Conservation (phyloP, 2,113 vertebrate genomes). For the Nesogale talazaci region DNA sequence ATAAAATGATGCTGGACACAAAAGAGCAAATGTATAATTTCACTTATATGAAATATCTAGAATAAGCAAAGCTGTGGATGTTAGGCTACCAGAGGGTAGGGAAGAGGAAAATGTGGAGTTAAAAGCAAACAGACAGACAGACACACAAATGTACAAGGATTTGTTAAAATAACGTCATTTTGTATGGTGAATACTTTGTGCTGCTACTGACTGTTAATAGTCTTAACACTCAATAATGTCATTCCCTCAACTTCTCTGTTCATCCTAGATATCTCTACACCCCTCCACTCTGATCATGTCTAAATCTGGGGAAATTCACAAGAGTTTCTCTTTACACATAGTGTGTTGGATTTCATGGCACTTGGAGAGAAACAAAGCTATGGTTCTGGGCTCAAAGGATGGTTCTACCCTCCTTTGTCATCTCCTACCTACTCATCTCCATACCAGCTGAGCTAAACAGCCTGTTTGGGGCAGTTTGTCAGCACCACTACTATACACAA, state of each 20-base stretch:
- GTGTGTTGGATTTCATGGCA: not conserved
- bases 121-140: not conserved
- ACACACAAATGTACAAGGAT: not conserved
- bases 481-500: not conserved
- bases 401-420: not conserved
- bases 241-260: not conserved
- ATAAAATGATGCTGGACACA: not conserved
- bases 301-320: not conserved
- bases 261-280: not conserved
- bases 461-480: not conserved
- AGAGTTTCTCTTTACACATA: not conserved
- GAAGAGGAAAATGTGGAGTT: not conserved
- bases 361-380: accelerated
- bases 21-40: not conserved
- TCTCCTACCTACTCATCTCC: not conserved
- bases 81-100: not conserved
- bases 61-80: not conserved
- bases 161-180: not conserved
- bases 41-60: not conserved
- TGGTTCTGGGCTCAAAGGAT: not conserved
- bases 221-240: not conserved
- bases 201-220: too few species aligned
- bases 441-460: not conserved
- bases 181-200: not conserved
- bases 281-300: not conserved